Conservation (phyloP, 2,888 invertebrate genomes). For the Tachina fera region DNA sequence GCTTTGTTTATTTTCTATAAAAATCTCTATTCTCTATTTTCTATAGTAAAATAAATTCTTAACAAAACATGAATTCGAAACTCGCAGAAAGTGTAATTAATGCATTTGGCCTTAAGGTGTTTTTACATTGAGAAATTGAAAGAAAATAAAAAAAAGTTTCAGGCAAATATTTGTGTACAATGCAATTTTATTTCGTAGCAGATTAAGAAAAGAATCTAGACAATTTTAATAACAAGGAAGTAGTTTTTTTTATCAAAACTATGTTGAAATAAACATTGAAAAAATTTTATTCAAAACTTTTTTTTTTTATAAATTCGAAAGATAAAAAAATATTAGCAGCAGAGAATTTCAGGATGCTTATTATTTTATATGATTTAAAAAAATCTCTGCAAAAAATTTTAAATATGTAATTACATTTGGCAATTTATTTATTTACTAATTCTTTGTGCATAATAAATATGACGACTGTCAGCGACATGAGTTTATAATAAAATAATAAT, state of each 20-base stretch:
- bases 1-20: not conserved
- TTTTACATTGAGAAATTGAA: constrained; percentile 1
- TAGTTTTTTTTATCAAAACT: not conserved
- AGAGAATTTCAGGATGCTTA: no score
- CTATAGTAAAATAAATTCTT: constrained; percentile 37
- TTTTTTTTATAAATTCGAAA: not conserved
- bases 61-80: constrained; percentile 57
- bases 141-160: not conserved
- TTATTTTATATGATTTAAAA: no score
- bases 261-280: not conserved
- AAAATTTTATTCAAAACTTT: not conserved
- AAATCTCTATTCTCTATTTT: constrained; percentile 1
- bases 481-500: no score
- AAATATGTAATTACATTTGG: no score
- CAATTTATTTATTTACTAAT: no score
- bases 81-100: constrained; percentile 61
- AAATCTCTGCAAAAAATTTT: no score
- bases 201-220: not conserved
- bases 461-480: no score
- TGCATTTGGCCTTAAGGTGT: constrained; percentile 59
- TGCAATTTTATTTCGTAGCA: not conserved
- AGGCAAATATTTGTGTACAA: not conserved
- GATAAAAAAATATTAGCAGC: not conserved
- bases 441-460: no score
- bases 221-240: not conserved